Percentiles rank a stretch among this genome's conserved stretches.
These are phyloP conservation scores for Anthonomus grandis DNA, from an alignment of 1,140 invertebrate genomes.

Conservation along the genomic window DNA sequence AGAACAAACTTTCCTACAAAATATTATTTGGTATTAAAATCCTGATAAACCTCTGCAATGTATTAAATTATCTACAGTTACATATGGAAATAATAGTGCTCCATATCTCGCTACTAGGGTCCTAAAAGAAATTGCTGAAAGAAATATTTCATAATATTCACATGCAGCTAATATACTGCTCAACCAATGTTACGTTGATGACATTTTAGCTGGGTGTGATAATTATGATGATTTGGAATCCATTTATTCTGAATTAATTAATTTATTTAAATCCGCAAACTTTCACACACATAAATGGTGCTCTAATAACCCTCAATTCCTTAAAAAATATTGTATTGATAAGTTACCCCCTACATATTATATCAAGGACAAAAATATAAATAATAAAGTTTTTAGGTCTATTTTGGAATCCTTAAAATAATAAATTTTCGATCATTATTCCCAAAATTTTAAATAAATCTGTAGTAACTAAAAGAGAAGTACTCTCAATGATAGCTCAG, in stretches of 20 bases:
- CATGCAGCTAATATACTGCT: constrained; percentile 22
- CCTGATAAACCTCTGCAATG: constrained; percentile 10
- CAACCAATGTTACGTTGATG: too few species aligned
- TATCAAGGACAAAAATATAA: background rate
- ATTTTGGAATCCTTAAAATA: constrained; percentile 4
- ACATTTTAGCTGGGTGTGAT: too few species aligned
- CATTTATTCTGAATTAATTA: background rate
- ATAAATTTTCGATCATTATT: constrained; percentile 30
- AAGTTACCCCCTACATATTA: too few species aligned
- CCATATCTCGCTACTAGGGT: too few species aligned
- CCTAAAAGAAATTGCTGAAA: constrained; percentile 13
- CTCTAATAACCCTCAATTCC: too few species aligned
- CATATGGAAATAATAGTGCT: too few species aligned
- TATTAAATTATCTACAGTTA: too few species aligned
- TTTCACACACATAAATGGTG: constrained; percentile 7
- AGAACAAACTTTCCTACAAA: constrained; percentile 5
- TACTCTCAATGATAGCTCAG: too few species aligned
- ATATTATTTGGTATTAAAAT: constrained; percentile 12
- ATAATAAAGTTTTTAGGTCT: constrained; percentile 11
- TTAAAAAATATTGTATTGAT: background rate
- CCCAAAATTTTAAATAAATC: constrained; percentile 13
- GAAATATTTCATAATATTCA: background rate
- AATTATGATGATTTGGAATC: constrained; percentile 4
- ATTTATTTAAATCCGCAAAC: constrained; percentile 5
- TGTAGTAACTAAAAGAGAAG: too few species aligned